These are phyloP conservation scores for Acanthochromis polyacanthus DNA, from an alignment of 2,113 vertebrate species.

Conservation along the genomic window DNA sequence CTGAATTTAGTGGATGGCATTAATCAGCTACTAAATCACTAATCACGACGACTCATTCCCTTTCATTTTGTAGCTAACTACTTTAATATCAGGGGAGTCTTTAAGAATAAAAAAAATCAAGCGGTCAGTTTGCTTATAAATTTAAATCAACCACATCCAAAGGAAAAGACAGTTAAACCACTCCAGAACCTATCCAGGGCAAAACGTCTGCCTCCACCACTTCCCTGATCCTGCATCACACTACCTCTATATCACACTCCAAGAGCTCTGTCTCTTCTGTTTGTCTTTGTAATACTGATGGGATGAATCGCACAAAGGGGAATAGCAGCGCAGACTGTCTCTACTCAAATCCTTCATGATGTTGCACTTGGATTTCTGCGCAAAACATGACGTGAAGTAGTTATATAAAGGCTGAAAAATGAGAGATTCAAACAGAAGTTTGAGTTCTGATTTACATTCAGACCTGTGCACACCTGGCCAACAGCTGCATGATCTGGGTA, in stretches of 20 bases:
- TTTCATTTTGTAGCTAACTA: no score
- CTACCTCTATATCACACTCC: not conserved
- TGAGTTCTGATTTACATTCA: not conserved
- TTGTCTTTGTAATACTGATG: not conserved
- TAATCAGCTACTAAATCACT: conserved; percentile 18
- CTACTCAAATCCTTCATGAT: not conserved
- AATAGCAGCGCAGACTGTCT: not conserved
- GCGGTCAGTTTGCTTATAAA: not conserved
- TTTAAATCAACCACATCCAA: not conserved
- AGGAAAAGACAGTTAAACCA: no score
- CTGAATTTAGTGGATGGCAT: conserved; percentile 2
- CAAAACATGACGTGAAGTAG: not conserved
- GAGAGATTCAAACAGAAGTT: no score
- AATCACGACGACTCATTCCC: no score
- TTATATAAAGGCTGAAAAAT: not conserved
- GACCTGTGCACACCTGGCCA: conserved; percentile 3
- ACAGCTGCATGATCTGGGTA: not conserved
- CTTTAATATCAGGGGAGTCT: no score
- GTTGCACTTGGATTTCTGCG: not conserved
- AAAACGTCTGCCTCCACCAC: not conserved
- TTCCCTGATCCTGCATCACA: not conserved
- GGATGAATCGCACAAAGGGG: not conserved
- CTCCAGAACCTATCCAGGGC: not conserved
- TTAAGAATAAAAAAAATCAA: not conserved
- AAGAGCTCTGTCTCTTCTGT: not conserved